Evolutionary conservation across 2,888 invertebrate species (phyloP).

Genomic region (Platycheirus albimanus): DNA sequence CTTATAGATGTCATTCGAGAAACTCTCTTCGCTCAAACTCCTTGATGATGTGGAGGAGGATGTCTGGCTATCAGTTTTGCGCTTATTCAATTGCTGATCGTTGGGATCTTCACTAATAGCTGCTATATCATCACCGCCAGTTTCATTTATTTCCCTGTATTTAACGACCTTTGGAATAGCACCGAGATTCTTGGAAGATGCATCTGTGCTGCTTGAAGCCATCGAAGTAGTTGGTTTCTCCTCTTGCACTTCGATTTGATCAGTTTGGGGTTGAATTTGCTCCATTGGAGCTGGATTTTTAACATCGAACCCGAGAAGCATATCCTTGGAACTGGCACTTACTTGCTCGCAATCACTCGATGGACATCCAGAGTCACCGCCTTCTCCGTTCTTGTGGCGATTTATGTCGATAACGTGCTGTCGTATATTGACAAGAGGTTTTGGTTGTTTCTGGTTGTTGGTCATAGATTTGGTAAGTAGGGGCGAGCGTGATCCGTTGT

Average conservation of each 20-base stretch:
- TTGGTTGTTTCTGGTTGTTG: conserved; percentile 54
- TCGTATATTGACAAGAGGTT: conserved; percentile 55
- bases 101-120: conserved; percentile 33
- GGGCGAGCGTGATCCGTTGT: conserved; percentile 88
- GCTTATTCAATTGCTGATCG: conserved; percentile 76
- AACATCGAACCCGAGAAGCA: conserved; percentile 83
- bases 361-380: conserved; percentile 83
- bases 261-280: conserved; percentile 42
- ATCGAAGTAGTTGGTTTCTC: conserved; percentile 79
- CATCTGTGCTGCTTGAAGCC: conserved; percentile 77
- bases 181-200: conserved; percentile 80
- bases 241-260: conserved; percentile 73
- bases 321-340: conserved; percentile 89
- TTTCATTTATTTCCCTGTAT: conserved; percentile 80
- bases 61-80: conserved; percentile 85
- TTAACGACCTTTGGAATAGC: conserved; percentile 83
- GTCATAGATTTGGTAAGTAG: conserved; percentile 83
- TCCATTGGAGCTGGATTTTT: conserved; percentile 76
- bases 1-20: conserved; percentile 81
- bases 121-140: conserved; percentile 27
- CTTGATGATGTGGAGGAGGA: conserved; percentile 85
- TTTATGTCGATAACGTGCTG: conserved; percentile 69
- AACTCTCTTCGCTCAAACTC: conserved; percentile 84
- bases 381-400: conserved; percentile 80
- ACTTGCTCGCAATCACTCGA: conserved; percentile 85